Evolutionary conservation across 2,888 invertebrate genomes (phyloP), one percentile per base, ranked within the genome.

Genomic region (Ophioninae sp.): DNA sequence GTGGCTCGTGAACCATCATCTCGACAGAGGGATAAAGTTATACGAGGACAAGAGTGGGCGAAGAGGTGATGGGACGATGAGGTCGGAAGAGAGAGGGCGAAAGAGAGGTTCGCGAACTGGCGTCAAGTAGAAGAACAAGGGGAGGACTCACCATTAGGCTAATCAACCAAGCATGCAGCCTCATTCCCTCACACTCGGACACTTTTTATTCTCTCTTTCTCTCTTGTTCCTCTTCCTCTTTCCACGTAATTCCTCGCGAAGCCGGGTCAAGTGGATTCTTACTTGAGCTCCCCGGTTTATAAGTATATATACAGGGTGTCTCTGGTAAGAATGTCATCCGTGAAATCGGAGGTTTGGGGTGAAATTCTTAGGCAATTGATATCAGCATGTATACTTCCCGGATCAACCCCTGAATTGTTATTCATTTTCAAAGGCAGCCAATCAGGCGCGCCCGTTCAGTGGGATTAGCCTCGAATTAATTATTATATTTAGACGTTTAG

Each of bases 111-210:
- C 88, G 89, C 89, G 88, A 91, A 92, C 90, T 91, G 91, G 91
- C 91, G 89, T 90, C 91, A 90, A 92, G 91, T 91, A 91, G 87
- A 86, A 89, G 88, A 90, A 90, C 88, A 90, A 90, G 90, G 88
- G 89, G 88, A 90, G 90, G 88, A 89, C 90, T 90, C 90, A 91
- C 91, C 91, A 92, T 92, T 92, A 92, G 90, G 91, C 92, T 92
- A 92, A 92, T 91, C 91, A 92, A 90, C 88, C 88, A 90, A 89
- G 90, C 90, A 90, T 89, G 89, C 88, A 88, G 88, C 89, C 87
- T 88, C 90, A 51, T 51, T 88, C 88, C 87, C 88, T 85, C 84
- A 83, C 88, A 87, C 75, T 77, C 73, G 30, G 58, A n/a, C 59
- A 23, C 58, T 79, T 64, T 61, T 77, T 59, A 68, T 73, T 37